Evolutionary conservation across 2,113 vertebrate species (phyloP).

Genomic region (Epinephelus lanceolatus): DNA sequence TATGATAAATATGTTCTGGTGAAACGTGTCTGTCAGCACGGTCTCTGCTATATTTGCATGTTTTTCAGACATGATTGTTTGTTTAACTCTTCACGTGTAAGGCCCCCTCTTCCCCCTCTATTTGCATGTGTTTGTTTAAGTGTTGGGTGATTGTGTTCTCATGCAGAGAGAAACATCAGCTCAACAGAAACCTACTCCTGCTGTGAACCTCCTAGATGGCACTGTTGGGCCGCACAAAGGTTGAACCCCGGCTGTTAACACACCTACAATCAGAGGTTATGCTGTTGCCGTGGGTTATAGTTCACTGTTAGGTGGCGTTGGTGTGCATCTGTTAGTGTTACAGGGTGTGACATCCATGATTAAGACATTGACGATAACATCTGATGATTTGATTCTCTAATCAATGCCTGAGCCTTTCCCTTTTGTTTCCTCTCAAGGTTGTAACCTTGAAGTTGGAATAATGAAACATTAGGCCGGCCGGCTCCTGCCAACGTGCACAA

Average conservation of each 20-base stretch:
- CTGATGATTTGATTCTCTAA: slow-evolving; percentile 65
- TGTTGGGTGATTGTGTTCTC: neutral
- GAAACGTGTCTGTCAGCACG: slow-evolving; percentile 22
- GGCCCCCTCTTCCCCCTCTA: neutral
- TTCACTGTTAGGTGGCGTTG: slow-evolving; percentile 8
- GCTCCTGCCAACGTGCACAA: slow-evolving; percentile 47
- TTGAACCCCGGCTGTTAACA: neutral
- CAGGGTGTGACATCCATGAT: slow-evolving; percentile 50
- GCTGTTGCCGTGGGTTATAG: slow-evolving; percentile 14
- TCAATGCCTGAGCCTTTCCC: slow-evolving; percentile 31
- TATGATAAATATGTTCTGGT: neutral
- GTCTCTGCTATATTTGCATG: neutral
- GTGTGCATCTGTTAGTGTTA: slow-evolving; percentile 4
- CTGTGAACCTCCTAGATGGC: slow-evolving; percentile 68
- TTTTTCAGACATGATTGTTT: slow-evolving; percentile 17
- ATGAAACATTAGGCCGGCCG: slow-evolving; percentile 47
- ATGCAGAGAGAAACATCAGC: neutral
- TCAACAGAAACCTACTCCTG: slow-evolving; percentile 9
- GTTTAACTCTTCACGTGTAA: neutral
- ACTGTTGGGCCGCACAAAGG: slow-evolving; percentile 63
- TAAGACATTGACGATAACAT: slow-evolving; percentile 68
- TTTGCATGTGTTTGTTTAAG: slow-evolving; percentile 32
- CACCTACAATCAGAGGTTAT: slow-evolving; percentile 1
- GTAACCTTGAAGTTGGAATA: slow-evolving; percentile 62
- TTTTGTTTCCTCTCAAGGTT: slow-evolving; percentile 60